Conservation (phyloP, 2,888 invertebrate genomes). For the Parnassius orleans region DNA sequence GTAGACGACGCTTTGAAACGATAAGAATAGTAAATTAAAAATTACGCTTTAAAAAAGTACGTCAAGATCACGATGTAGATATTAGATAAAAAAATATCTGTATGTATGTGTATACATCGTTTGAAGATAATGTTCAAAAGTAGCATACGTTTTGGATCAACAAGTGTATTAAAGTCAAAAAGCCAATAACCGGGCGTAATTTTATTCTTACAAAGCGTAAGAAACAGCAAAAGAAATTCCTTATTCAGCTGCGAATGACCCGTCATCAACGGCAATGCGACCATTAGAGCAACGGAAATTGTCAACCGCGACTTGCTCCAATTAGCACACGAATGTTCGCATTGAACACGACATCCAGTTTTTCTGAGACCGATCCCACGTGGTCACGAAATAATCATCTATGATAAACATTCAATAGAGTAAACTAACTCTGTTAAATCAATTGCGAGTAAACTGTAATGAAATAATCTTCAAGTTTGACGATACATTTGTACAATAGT, state of each 20-base stretch:
- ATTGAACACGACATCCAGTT: constrained; percentile 13
- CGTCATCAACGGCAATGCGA: constrained; percentile 29
- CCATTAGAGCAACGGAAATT: constrained; percentile 31
- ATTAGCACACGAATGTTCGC: constrained; percentile 36
- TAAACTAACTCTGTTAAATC: neutral
- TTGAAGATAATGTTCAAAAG: too few relatives aligned
- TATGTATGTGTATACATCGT: too few relatives aligned
- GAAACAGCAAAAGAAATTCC: neutral
- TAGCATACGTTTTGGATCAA: constrained; percentile 8
- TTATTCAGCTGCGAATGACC: constrained; percentile 26
- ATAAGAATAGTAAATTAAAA: too few relatives aligned
- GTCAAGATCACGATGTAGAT: too few relatives aligned
- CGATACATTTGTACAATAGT: too few relatives aligned
- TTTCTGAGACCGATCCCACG: constrained; percentile 5
- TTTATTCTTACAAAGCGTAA: too few relatives aligned
- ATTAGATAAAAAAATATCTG: too few relatives aligned
- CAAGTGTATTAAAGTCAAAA: neutral
- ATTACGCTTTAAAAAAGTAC: too few relatives aligned
- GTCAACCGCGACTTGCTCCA: constrained; percentile 40
- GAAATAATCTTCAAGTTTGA: neutral
- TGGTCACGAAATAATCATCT: neutral
- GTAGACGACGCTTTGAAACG: constrained; percentile 19
- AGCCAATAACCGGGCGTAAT: too few relatives aligned
- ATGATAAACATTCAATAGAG: neutral
- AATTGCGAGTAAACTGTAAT: neutral